A percentile compares a stretch with the other conserved stretches of the same genome.
Evolutionary conservation across 2,888 invertebrate genomes (phyloP).

Genomic region (Heliconius erato): DNA sequence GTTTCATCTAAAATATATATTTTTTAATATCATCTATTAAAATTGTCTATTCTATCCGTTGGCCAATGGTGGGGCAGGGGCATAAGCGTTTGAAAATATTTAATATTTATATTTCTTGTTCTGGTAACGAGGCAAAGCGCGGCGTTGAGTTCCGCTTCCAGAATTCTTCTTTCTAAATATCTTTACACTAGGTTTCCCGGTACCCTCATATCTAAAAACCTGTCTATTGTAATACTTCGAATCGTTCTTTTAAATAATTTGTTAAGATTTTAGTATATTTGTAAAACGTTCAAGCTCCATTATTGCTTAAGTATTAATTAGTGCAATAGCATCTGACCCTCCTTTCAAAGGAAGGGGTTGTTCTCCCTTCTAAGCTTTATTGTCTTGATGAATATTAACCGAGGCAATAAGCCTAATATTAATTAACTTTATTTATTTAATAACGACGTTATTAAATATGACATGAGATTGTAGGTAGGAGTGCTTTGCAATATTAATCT

Average conservation of each 20-base stretch:
- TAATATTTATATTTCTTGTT: too few relatives aligned
- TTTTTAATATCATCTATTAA: too few relatives aligned
- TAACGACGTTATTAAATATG: slow-evolving; percentile 49
- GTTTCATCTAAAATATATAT: too few relatives aligned
- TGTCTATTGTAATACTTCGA: not conserved
- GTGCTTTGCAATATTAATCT: slow-evolving; percentile 46
- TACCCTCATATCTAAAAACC: too few relatives aligned
- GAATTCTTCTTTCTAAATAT: too few relatives aligned
- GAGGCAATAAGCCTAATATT: slow-evolving; percentile 67
- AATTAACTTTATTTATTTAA: slow-evolving; percentile 72
- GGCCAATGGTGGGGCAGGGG: too few relatives aligned
- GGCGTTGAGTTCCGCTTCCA: too few relatives aligned
- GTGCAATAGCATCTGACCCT: slow-evolving; percentile 48
- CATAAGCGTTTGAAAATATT: too few relatives aligned
- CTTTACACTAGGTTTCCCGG: too few relatives aligned
- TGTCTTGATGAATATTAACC: slow-evolving; percentile 68
- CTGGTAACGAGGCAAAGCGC: too few relatives aligned
- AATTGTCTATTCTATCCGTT: too few relatives aligned
- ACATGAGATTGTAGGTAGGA: slow-evolving; percentile 27
- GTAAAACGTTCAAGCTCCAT: slow-evolving; percentile 33
- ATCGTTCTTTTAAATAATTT: too few relatives aligned
- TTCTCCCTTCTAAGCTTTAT: slow-evolving; percentile 63
- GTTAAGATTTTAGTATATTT: not conserved
- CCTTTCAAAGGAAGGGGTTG: slow-evolving; percentile 56
- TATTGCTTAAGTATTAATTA: slow-evolving; percentile 48